Percentiles rank a stretch among this genome's conserved stretches.
These are phyloP conservation scores for Physocephala rufipes DNA, from an alignment of 2,888 invertebrate genomes.

Conservation along the genomic window DNA sequence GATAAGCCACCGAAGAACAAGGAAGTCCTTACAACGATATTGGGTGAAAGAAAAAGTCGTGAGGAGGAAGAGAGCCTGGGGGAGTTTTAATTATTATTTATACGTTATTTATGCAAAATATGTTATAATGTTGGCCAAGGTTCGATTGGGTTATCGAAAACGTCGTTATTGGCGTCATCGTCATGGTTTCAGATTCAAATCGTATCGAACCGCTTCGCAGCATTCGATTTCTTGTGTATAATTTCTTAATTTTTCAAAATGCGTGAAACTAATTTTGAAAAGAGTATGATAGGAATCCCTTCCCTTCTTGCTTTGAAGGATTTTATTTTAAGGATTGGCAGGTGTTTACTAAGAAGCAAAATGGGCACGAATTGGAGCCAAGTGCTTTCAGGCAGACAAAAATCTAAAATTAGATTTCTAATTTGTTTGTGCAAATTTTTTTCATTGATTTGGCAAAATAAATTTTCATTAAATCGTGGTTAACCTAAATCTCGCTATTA, in stretches of 20 bases:
- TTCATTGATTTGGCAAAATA: too few species aligned
- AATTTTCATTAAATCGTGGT: too few species aligned
- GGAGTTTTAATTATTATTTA: slow-evolving; percentile 55
- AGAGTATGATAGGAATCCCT: slow-evolving; percentile 42
- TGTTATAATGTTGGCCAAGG: slow-evolving; percentile 50
- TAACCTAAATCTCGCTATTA: neutral
- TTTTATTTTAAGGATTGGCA: slow-evolving; percentile 17
- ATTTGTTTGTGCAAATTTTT: too few species aligned
- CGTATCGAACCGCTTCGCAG: too few species aligned
- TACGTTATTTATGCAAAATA: slow-evolving; percentile 61
- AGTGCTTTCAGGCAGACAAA: too few species aligned
- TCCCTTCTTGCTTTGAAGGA: too few species aligned
- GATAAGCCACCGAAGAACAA: neutral
- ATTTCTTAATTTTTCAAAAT: slow-evolving; percentile 44
- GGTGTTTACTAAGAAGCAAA: neutral
- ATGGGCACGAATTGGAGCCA: too few species aligned
- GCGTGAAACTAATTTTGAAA: slow-evolving; percentile 44
- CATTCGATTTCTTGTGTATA: slow-evolving; percentile 42
- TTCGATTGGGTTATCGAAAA: slow-evolving; percentile 24
- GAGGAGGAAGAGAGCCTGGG: slow-evolving; percentile 7
- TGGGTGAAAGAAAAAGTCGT: neutral
- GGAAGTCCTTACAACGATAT: neutral
- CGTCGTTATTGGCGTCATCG: neutral
- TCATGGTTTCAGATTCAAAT: slow-evolving; percentile 21
- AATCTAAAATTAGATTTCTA: too few species aligned